Evolutionary conservation across 2,113 vertebrate genomes (phyloP).

Genomic region (Chaetodon trifascialis): DNA sequence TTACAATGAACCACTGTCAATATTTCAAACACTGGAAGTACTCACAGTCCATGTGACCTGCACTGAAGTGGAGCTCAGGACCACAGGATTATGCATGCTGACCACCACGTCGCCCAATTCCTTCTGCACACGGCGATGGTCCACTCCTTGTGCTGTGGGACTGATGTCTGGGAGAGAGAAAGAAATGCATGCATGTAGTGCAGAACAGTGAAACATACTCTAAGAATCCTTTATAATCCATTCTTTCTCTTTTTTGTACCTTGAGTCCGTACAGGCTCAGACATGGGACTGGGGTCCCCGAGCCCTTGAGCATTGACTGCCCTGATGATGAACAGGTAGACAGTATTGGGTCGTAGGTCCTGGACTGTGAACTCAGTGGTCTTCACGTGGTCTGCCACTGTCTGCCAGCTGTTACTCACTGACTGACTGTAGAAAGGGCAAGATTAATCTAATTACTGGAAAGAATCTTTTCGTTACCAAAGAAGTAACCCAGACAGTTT

Average conservation of each 20-base stretch:
- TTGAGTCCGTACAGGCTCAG: slow-evolving; percentile 96
- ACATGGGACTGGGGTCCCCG: slow-evolving; percentile 94
- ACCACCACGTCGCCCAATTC: slow-evolving; percentile 96
- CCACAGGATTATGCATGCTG: slow-evolving; percentile 94
- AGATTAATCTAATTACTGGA: slow-evolving; percentile 13
- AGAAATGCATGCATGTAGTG: slow-evolving; percentile 10
- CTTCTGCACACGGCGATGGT: slow-evolving; percentile 98
- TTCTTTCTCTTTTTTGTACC: slow-evolving; percentile 79
- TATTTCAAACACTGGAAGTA: slow-evolving; percentile 13
- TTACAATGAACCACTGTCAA: neutral
- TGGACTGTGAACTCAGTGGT: slow-evolving; percentile 88
- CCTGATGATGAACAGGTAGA: slow-evolving; percentile 96
- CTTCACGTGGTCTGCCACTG: slow-evolving; percentile 93
- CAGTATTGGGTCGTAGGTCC: slow-evolving; percentile 93
- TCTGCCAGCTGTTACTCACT: slow-evolving; percentile 97
- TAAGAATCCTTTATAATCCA: neutral
- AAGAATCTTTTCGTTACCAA: neutral
- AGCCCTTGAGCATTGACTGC: slow-evolving; percentile 93
- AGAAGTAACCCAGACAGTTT: neutral
- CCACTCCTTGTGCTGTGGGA: slow-evolving; percentile 96
- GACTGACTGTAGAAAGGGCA: slow-evolving; percentile 86
- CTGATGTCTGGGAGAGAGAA: slow-evolving; percentile 90
- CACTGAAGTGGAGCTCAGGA: slow-evolving; percentile 93
- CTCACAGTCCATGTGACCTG: slow-evolving; percentile 99
- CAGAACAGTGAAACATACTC: neutral